phyloP scores from a whole-genome alignment of 2,888 invertebrate species.

The Nomada goodeniana region DNA sequence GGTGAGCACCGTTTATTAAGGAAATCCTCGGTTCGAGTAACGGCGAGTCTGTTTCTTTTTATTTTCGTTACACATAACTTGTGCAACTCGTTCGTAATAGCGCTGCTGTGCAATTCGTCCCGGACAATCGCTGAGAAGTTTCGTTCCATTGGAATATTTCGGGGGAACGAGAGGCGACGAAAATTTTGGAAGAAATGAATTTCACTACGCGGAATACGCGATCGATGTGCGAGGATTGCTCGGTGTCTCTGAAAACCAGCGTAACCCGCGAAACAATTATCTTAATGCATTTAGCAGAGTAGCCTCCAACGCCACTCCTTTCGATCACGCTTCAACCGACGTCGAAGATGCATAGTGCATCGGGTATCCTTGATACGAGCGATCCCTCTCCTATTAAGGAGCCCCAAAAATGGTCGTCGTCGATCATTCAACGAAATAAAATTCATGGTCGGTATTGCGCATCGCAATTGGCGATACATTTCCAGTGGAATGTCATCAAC shows the following conservation, averaged over 20 bases:
- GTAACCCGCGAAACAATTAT: not conserved
- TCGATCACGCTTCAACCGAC: not conserved
- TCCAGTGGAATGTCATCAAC: constrained; percentile 1
- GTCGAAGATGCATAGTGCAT: not conserved
- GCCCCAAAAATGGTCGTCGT: not conserved
- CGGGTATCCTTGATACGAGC: not conserved
- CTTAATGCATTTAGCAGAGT: not conserved
- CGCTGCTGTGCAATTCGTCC: no score
- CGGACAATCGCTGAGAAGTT: no score
- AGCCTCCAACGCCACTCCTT: not conserved
- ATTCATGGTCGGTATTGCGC: not conserved
- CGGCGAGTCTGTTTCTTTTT: not conserved
- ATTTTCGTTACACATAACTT: not conserved
- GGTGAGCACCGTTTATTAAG: constrained; percentile 19
- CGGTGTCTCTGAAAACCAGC: no score
- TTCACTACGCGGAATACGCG: not conserved
- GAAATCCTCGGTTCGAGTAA: not conserved
- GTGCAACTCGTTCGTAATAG: not conserved
- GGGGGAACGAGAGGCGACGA: no score
- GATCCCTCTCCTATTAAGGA: not conserved
- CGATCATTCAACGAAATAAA: not conserved
- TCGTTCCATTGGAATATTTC: no score
- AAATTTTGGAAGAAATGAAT: not conserved
- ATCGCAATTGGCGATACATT: not conserved
- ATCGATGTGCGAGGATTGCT: not conserved